These are phyloP conservation scores for Erynnis tages DNA, from an alignment of 2,888 invertebrate species.

Conservation along the genomic window DNA sequence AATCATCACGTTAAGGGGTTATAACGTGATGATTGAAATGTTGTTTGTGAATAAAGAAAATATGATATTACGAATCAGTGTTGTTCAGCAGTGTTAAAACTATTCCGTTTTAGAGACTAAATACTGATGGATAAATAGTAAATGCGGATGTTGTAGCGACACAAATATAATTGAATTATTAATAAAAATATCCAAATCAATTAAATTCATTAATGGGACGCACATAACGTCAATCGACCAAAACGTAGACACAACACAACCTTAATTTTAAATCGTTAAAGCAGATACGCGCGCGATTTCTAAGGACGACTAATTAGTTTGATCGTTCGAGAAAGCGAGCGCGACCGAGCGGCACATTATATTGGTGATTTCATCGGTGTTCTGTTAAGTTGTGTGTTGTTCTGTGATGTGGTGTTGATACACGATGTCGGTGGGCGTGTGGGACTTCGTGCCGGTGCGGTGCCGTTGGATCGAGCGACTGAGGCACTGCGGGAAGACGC, in stretches of 20 bases:
- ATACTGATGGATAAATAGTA: no score
- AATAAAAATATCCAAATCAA: neutral
- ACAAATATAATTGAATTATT: neutral
- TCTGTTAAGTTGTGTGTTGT: slow-evolving; percentile 11
- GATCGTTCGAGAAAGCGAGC: neutral
- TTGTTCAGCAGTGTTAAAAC: no score
- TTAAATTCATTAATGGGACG: slow-evolving; percentile 1
- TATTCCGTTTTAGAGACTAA: no score
- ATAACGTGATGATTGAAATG: no score
- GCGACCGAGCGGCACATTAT: neutral
- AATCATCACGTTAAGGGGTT: no score
- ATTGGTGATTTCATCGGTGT: slow-evolving; percentile 25
- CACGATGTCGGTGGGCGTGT: slow-evolving; percentile 60
- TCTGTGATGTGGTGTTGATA: slow-evolving; percentile 33
- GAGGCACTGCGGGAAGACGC: slow-evolving; percentile 72
- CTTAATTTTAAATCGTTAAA: neutral
- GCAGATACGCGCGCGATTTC: neutral
- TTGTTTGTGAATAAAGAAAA: no score
- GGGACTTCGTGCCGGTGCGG: slow-evolving; percentile 68
- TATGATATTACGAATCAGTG: no score
- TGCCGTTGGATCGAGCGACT: slow-evolving; percentile 73
- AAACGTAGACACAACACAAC: neutral
- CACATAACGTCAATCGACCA: neutral
- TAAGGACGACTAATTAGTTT: neutral
- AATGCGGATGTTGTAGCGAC: no score